Conservation (phyloP, 92 coral and sea anemone genomes). For the Epizoanthus scotinus region DNA sequence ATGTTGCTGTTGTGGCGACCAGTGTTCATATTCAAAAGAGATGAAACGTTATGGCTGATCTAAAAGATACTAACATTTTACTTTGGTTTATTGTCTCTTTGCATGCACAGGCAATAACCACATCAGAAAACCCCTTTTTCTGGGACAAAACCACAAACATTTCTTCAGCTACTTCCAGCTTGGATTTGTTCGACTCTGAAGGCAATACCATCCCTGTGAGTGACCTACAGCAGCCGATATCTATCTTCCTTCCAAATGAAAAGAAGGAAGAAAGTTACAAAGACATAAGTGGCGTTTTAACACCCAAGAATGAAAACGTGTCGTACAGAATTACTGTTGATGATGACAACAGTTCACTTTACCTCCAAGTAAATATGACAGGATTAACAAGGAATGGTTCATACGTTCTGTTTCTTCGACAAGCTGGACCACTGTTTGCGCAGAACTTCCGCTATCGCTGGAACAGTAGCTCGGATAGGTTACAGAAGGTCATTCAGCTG, state of each 20-base stretch:
- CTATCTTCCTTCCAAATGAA: slow-evolving; percentile 29
- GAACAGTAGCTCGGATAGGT: slow-evolving; percentile 10
- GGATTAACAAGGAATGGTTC: background rate
- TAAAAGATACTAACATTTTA: background rate
- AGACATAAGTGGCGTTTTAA: slow-evolving; percentile 1
- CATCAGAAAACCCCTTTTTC: slow-evolving; percentile 18
- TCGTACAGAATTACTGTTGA: slow-evolving; percentile 17
- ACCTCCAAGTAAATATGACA: slow-evolving; percentile 28
- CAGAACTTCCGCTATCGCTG: background rate
- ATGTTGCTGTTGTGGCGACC: too few relatives aligned
- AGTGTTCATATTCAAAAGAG: too few relatives aligned
- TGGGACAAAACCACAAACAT: slow-evolving; percentile 12
- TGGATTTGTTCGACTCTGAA: slow-evolving; percentile 7
- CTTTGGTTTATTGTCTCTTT: background rate
- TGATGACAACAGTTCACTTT: slow-evolving; percentile 26
- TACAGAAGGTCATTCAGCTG: slow-evolving; percentile 10
- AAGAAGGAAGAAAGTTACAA: background rate
- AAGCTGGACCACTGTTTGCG: background rate
- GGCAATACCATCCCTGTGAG: slow-evolving; percentile 20
- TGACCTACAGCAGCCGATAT: slow-evolving; percentile 12
- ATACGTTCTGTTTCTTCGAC: slow-evolving; percentile 1
- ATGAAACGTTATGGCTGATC: too few relatives aligned
- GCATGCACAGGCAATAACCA: slow-evolving; percentile 23
- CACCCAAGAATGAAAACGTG: background rate
- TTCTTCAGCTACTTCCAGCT: slow-evolving; percentile 28